Evolutionary conservation across 2,888 invertebrate genomes (phyloP), one percentile per base, ranked within the genome.

Genomic region (Cenopis cana): DNA sequence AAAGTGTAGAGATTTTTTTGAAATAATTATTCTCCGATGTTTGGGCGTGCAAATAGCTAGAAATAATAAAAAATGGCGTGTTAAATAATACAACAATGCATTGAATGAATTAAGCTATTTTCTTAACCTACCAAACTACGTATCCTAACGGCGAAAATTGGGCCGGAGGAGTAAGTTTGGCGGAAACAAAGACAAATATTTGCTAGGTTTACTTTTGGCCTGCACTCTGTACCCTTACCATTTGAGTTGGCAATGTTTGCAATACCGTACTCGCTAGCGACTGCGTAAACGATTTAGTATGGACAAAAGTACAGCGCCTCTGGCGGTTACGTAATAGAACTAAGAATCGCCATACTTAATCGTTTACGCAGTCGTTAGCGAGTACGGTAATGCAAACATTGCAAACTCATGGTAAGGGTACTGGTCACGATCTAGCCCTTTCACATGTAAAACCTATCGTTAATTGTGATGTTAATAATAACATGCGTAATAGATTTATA

Each of bases 121-220:
- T 46, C 9, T 4, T n/a, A 52, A 64, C n/a, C 9, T 10, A 1
- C 14, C 17, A n/a, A 62, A 17, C 11, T 52, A 36, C 18, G 10
- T n/a, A 41, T 2, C 20, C 14, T 41, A 59, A 59, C 38, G 17
- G 24, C 10, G 24, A 41, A 59, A 62, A 36, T 18, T 18, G 24
- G 50, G 61, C n/a, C 29, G 14, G 1, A 11, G 49, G 62, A 55
- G 56, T 17, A 24, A 56, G n/a, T 56, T 60, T 46, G 18, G 54
- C 24, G 29, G 41, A 64, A 57, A 59, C 41, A 59, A 69, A 69
- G 50, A 33, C 64, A 64, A 64, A 64, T 62, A 62, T 57, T 57
- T 14, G 20, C 38, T 24, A 57, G 57, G 69, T 69, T 69, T 69
- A 29, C 49, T 41, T 69, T 64, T n/a, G 55, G 20, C 64, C 55